These are phyloP conservation scores for Corydoras maculifer DNA, from an alignment of 2,113 vertebrate genomes.

Conservation along the genomic window DNA sequence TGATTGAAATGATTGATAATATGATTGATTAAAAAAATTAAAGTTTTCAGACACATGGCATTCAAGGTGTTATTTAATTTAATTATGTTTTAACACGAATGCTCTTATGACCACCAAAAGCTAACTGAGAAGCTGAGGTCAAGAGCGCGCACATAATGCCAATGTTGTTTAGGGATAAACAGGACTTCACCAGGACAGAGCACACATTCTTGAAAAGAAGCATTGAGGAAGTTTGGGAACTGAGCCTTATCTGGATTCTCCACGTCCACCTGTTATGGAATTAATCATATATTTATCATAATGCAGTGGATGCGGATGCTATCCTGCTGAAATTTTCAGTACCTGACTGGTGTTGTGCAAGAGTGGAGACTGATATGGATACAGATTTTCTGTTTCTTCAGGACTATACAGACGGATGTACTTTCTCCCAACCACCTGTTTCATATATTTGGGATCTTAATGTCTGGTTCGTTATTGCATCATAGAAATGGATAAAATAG, in stretches of 20 bases:
- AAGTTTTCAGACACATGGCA: no score
- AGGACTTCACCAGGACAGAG: constrained; percentile 83
- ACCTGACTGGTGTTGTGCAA: constrained; percentile 97
- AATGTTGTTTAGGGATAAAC: constrained; percentile 82
- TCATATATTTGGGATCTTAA: no score
- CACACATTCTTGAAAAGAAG: constrained; percentile 75
- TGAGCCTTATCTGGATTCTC: constrained; percentile 75
- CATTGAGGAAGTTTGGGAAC: constrained; percentile 79
- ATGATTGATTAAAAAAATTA: no score
- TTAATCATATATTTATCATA: constrained; percentile 11
- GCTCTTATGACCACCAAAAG: constrained; percentile 89
- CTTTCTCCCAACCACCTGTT: constrained; percentile 85
- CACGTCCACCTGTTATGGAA: constrained; percentile 75
- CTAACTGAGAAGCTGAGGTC: constrained; percentile 93
- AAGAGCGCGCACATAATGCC: constrained; percentile 87
- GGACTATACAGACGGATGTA: constrained; percentile 84
- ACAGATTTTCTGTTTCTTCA: constrained; percentile 74
- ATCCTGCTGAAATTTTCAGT: not conserved
- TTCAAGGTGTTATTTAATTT: no score
- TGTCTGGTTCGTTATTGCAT: no score
- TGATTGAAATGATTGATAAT: no score
- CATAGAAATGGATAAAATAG: no score
- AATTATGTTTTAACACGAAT: no score
- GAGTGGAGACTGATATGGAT: constrained; percentile 81
- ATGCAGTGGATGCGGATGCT: no score